phyloP scores from a whole-genome alignment of 1,140 invertebrate genomes.

The Microplitis mediator region DNA sequence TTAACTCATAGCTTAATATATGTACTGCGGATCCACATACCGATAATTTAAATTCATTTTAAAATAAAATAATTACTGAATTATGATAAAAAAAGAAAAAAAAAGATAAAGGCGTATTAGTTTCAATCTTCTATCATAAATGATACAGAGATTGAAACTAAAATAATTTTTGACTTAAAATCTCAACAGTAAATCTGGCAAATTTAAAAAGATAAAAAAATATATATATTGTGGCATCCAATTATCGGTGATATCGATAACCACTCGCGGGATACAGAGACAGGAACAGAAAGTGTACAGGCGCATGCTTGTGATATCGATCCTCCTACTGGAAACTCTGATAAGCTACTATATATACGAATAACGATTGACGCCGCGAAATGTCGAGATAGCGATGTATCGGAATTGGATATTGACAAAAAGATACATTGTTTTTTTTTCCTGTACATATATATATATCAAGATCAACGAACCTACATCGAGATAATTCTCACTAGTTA shows the following conservation, averaged over 20 bases:
- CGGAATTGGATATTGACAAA: slow-evolving; percentile 25
- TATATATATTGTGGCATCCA: slow-evolving; percentile 25
- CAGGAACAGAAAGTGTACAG: slow-evolving; percentile 18
- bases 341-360: slow-evolving; percentile 19
- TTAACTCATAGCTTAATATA: background rate
- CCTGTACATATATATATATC: background rate
- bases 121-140: background rate
- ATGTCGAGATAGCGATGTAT: slow-evolving; percentile 27
- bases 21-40: too few relatives aligned
- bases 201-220: slow-evolving; percentile 18
- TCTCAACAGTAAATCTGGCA: slow-evolving; percentile 2
- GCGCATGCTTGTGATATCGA: slow-evolving; percentile 32
- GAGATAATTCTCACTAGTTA: background rate
- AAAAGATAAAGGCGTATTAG: background rate
- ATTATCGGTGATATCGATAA: slow-evolving; percentile 29
- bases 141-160: background rate
- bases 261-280: slow-evolving; percentile 12
- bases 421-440: slow-evolving; percentile 13
- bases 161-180: background rate
- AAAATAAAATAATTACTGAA: background rate
- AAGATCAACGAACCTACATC: slow-evolving; percentile 14
- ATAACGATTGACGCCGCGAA: slow-evolving; percentile 26
- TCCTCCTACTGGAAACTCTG: slow-evolving; percentile 27
- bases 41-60: too few relatives aligned
- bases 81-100: background rate